phyloP scores from a whole-genome alignment of 1,140 invertebrate genomes.

The Papilio helenus region DNA sequence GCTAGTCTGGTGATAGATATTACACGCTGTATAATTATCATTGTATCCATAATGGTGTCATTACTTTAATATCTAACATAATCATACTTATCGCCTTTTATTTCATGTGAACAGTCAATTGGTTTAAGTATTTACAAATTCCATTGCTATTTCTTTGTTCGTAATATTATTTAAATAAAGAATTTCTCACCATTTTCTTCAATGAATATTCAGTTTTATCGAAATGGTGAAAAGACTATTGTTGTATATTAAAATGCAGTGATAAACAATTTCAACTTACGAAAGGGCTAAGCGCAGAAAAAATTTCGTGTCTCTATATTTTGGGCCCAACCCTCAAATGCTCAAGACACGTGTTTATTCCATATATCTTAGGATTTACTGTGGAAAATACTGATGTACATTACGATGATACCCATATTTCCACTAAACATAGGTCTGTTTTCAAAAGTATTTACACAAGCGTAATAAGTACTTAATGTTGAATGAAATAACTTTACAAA shows the following conservation, averaged over 20 bases:
- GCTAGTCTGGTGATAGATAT: background rate
- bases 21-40: constrained; percentile 4
- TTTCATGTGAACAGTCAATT: constrained; percentile 1
- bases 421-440: too few relatives aligned
- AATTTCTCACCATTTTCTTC: background rate
- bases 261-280: too few relatives aligned
- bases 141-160: background rate
- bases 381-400: too few relatives aligned
- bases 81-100: background rate
- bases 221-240: too few relatives aligned
- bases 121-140: background rate
- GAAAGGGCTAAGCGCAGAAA: too few relatives aligned
- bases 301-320: too few relatives aligned
- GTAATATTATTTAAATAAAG: background rate
- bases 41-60: background rate
- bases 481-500: background rate
- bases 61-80: background rate
- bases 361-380: too few relatives aligned
- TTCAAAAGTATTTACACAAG: too few relatives aligned
- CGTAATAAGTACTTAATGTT: background rate
- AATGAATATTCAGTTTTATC: background rate
- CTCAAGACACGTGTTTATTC: too few relatives aligned
- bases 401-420: too few relatives aligned
- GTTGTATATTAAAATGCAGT: too few relatives aligned
- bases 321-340: too few relatives aligned